Evolutionary conservation across 2,888 invertebrate species (phyloP), one percentile per base, ranked within the genome.

Genomic region (Brachyptera risi): DNA sequence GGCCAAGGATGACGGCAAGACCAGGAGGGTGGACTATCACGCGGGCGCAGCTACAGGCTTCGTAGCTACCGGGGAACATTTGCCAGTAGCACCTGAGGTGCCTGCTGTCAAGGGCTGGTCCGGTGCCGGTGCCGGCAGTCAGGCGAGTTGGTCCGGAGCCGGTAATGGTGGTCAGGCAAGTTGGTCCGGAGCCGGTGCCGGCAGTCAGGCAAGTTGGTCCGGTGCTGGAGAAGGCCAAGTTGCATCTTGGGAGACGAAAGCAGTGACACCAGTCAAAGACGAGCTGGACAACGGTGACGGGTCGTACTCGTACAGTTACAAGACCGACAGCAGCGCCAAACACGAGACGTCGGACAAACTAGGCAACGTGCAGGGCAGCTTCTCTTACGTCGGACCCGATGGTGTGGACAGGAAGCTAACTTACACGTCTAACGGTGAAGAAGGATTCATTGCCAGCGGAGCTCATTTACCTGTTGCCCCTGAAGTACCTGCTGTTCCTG

Each of bases 361-460:
- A 50, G 71, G 71, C 13, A 70, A 71, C 58, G 68, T 72, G 7
- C 56, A 62, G 51, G 73, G 72, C 15, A 65, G 63, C 15, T 72
- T 66, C 61, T 64, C 68, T 4, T 73, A 69, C 47, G 17, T 58
- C 3, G 65, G 62, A 17, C 62, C 64, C 13, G 68, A 68, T 31
- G 69, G 69, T 1, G 26, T 62, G 3, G 44, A 60, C 9, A 59
- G 65, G 13, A 51, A 42, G n/a, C 59, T 70, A 24, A 42, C 64
- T 2, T 70, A 69, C 64, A 66, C 58, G 11, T 67, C 69, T 7
- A 24, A 51, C 21, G 68, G 67, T 7, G 42, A 64, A 17, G 64
- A 64, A n/a, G 64, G 64, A 5, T 64, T 64, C 44, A 26, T 62
- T n/a, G 62, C 49, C 17, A 60, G 38, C 7, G 62, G 60, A 0